Evolutionary conservation across 2,888 invertebrate genomes (phyloP).

Genomic region (Drosophila robusta): DNA sequence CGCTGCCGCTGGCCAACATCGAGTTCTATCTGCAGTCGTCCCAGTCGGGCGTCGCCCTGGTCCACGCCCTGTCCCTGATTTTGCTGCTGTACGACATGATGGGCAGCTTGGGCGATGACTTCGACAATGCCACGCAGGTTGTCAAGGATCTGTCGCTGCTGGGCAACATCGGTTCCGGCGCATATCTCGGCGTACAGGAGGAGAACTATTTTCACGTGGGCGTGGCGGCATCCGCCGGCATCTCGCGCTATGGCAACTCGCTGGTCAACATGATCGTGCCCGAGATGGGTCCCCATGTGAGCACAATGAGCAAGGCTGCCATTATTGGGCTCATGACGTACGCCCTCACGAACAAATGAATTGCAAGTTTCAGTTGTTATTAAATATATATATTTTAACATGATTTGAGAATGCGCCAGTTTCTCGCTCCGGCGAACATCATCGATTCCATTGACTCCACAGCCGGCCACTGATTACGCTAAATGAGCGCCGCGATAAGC

Average conservation of each 20-base stretch:
- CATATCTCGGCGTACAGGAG: conserved; percentile 60
- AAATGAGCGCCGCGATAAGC: conserved; percentile 67
- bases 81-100: conserved; percentile 69
- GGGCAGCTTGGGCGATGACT: conserved; percentile 54
- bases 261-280: not conserved
- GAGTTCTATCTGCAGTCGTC: conserved; percentile 64
- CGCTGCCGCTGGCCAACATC: conserved; percentile 73
- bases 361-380: not conserved
- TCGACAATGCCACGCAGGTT: conserved; percentile 50
- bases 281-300: not conserved
- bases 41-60: conserved; percentile 53
- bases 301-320: conserved; percentile 28
- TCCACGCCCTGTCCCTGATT: conserved; percentile 68
- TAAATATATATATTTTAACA: not conserved
- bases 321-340: conserved; percentile 36
- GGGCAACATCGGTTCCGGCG: conserved; percentile 65
- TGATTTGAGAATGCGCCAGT: not conserved
- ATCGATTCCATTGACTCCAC: not conserved
- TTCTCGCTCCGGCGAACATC: not conserved
- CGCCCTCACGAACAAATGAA: conserved; percentile 24
- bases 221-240: conserved; percentile 49
- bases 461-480: conserved; percentile 60
- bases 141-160: conserved; percentile 68
- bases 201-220: conserved; percentile 48
- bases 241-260: conserved; percentile 26